Evolutionary conservation across 2,113 vertebrate species (phyloP), one percentile per base, ranked within the genome.

Genomic region (Petroica traversi): DNA sequence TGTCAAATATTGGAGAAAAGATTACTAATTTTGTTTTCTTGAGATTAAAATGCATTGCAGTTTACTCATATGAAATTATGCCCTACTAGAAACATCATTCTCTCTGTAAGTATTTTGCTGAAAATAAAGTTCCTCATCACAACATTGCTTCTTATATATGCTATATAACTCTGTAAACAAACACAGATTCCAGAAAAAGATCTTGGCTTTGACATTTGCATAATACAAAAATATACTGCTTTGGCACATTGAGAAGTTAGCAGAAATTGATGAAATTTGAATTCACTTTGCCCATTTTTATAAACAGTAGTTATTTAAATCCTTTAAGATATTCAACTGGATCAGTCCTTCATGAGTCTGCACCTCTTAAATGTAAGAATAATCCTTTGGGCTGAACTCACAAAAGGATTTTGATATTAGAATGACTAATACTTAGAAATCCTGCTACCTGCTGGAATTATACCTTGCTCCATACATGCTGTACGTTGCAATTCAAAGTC

Each of bases 271-370:
- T 66, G 46, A 76, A 94, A 76, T 80, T 85, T 85, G 18, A 51
- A 93, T 96, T 93, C 8, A 62, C 76, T 94, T 90, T 94, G 18
- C 54, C 46, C 40, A 80, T 25, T 80, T 73, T 85, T 74, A 88
- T 66, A 93, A 95, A 88, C 46, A 71, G 33, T 20, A 67, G 78
- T 73, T 95, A 85, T 89, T 93, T 90, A 83, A 95, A 92, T 89
- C 71, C 49, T 76, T 83, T 85, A 69, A 93, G 48, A 91, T 77
- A 86, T 59, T 79, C 79, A 76, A n/a, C 22, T 82, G 78, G 18
- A 69, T 90, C 63, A 36, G 9, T 74, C 83, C 89, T 64, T 94
- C 64, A 48, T 48, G 38, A 80, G 17, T 61, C 55, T 77, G 29
- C 83, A 43, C 26, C 26, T 85, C 66, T 91, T 88, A 89, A 89